Evolutionary conservation across 1,140 invertebrate genomes (phyloP), one percentile per base, ranked within the genome.

Genomic region (Tetragonula clypearis): DNA sequence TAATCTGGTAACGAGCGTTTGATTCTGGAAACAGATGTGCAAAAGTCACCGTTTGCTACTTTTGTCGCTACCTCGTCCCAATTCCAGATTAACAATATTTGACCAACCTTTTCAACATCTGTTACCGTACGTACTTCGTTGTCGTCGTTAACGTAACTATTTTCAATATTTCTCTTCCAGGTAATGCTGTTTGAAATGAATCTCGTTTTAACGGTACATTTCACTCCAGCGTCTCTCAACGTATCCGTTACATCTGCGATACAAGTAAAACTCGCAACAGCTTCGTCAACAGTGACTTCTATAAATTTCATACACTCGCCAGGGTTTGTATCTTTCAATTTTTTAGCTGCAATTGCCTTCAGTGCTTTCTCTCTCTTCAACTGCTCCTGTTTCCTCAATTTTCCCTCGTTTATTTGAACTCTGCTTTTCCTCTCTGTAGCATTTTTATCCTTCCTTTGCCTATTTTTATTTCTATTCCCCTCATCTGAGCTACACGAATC

Each of bases 241-340:
- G 84, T 56, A 23, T 79, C 72, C 75, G 91, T 68, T 75, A 95
- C 89, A 69, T 94, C 88, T 23, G 76, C 79, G 76, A 90, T 91
- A 89, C 92, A 95, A 68, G 77, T 19, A 80, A 90, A 85, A 62
- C 91, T 90, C 11, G 92, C 71, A 30, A 96, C 86, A 55, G 89
- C 81, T 55, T 91, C 71, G 86, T 96, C 96, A 21, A 96, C 62
- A 21, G 95, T 87, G 8, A 95, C 85, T 65, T 94, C 87, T 26
- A 96, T 95, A 83, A 94, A 95, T 92, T 95, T 96, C 84, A 96
- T 93, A 83, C 95, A 96, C 87, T 96, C 95, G 30, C 95, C 95
- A 53, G 95, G 95, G 86, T 96, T 95, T 53, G 95, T 92, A 78
- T 92, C 93, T 71, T 92, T 93, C 21, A 88, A 87, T 58, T 90